Percentiles rank a stretch among this genome's conserved stretches.
phyloP scores from a whole-genome alignment of 2,797 vertebrate species.

The Dendrocincla tyrannina region DNA sequence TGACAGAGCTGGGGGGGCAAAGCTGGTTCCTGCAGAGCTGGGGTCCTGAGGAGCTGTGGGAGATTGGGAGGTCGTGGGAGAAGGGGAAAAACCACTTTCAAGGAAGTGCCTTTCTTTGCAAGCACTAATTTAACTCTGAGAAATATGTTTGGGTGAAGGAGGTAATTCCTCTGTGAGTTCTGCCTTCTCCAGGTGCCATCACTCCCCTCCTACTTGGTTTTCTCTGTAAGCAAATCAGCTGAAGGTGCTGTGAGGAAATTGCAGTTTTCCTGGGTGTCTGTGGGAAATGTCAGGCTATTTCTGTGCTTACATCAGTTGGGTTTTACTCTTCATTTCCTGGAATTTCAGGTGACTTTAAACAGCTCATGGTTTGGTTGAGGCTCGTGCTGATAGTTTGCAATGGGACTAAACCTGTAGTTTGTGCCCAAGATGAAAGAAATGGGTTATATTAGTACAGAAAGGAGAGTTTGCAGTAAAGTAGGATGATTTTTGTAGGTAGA shows the following conservation, averaged over 20 bases:
- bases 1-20: not conserved
- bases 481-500: not conserved
- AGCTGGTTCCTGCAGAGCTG: not conserved
- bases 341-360: not conserved
- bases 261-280: not conserved
- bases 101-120: not conserved
- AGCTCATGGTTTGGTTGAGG: not conserved
- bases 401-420: not conserved
- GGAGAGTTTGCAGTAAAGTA: not conserved
- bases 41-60: not conserved
- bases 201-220: not conserved
- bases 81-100: not conserved
- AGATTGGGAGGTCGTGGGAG: fast-evolving
- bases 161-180: not conserved
- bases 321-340: not conserved
- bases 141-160: not conserved
- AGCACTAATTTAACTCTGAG: not conserved
- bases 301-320: not conserved
- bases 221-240: not conserved
- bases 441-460: fast-evolving
- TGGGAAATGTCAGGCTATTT: not conserved
- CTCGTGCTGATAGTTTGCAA: not conserved
- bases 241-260: not conserved
- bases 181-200: not conserved
- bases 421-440: not conserved